Evolutionary conservation across 2,113 vertebrate genomes (phyloP).

Genomic region (Carollia perspicillata): DNA sequence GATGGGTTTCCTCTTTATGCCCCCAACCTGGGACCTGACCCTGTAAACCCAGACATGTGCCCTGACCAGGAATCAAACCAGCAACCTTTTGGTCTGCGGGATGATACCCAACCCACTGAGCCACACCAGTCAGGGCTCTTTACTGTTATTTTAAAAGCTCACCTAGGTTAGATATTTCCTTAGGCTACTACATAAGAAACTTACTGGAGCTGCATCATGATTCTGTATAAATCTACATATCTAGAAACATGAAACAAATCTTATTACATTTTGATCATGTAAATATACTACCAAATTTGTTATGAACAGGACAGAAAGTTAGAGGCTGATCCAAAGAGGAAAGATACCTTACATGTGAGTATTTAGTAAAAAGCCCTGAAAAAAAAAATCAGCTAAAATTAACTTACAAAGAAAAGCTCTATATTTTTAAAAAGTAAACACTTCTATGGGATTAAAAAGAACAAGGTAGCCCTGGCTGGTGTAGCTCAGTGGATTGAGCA

Average conservation of each 20-base stretch:
- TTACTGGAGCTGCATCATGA: not conserved
- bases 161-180: not conserved
- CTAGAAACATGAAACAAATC: not conserved
- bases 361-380: not conserved
- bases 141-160: constrained; percentile 13
- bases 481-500: too few relatives aligned
- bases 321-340: not conserved
- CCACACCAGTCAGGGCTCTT: not conserved
- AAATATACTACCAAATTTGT: not conserved
- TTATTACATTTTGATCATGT: not conserved
- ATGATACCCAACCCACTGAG: too few relatives aligned
- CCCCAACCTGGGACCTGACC: too few relatives aligned
- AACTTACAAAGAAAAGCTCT: not conserved
- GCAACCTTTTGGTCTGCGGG: too few relatives aligned
- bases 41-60: too few relatives aligned
- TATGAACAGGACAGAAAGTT: not conserved
- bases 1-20: too few relatives aligned
- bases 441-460: not conserved
- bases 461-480: too few relatives aligned
- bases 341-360: not conserved
- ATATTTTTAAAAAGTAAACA: not conserved
- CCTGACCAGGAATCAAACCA: too few relatives aligned
- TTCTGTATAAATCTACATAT: not conserved
- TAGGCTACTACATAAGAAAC: not conserved
- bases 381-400: not conserved